phyloP scores from a whole-genome alignment of 1,140 invertebrate species.

The Caenorhabditis latens region DNA sequence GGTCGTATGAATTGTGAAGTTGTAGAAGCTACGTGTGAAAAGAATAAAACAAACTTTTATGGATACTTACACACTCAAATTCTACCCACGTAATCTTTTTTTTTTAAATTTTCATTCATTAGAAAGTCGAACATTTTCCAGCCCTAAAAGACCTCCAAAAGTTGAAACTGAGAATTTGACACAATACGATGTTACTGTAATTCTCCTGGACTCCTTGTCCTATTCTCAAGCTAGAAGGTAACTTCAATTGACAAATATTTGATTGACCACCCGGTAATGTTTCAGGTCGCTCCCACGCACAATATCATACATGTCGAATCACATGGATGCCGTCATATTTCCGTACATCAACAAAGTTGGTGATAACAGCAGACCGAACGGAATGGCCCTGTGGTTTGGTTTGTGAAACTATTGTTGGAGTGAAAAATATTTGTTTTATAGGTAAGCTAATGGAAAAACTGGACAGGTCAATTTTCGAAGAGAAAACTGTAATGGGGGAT shows the following conservation, averaged over 20 bases:
- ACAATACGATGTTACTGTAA: background rate
- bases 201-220: background rate
- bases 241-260: background rate
- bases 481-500: background rate
- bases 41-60: background rate
- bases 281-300: constrained; percentile 61
- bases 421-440: background rate
- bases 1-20: constrained; percentile 48
- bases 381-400: constrained; percentile 61
- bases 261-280: background rate
- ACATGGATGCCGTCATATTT: constrained; percentile 58
- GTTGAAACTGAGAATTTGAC: background rate
- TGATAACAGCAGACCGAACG: constrained; percentile 64
- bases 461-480: constrained; percentile 43
- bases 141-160: background rate
- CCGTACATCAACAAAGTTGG: constrained; percentile 66
- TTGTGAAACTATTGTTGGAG: background rate
- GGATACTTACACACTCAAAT: constrained; percentile 56
- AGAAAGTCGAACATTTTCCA: background rate
- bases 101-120: background rate
- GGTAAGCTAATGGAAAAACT: constrained; percentile 53
- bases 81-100: constrained; percentile 33
- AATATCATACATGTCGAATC: constrained; percentile 55
- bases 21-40: constrained; percentile 45
- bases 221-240: constrained; percentile 17